Base-by-base conservation (phyloP, 2,797 vertebrate genomes). In the Sebastes itinus region DNA sequence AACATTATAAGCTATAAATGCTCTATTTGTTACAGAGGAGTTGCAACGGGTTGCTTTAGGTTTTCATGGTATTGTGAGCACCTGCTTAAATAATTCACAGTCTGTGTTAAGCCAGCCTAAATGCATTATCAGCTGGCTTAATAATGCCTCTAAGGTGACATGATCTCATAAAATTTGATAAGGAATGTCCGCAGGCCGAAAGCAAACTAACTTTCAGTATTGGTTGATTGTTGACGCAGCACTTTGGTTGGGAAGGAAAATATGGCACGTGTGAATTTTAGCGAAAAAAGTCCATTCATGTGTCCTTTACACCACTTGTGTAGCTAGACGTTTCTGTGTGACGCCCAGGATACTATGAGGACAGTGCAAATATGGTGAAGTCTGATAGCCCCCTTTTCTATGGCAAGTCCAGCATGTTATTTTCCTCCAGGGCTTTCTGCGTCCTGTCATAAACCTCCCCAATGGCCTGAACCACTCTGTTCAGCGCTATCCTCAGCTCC, bases 351-450 rank as follows among this genome's bases (percentile, higher is more conserved):
- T 25, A 33, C 38, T 27, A 52, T 1, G 7, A 46, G 14, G 55
- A 82, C 68, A 75, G 78, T 55, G 55, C 49, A 78, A 81, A 84
- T 16, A 2, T 33, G 60, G 60, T 75, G 75, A 75, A 38, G 54
- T 70, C 38, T 58, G 46, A 59, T 25, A 7, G 74, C 27, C 38
- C 4, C 4, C 8, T 64, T 72, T 66, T 64, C 78, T 94, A 97
- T 8, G 97, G 97, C 86, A 97, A 79, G 27, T 95, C 94, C 89
- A 97, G 90, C 95, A 98, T 96, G 58, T 83, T 61, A 1, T 95
- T 86, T 27, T 95, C 90, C 11, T 94, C 92, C 73, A 97, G 92
- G 5, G 95, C 88, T 12, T 32, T 80, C 83, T 97, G 94, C 1
- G 97, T 98, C 82, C 95, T 89, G 82, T 96, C 90, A 70, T 97